Conservation (phyloP, 2,797 vertebrate species). For the Champsocephalus esox region DNA sequence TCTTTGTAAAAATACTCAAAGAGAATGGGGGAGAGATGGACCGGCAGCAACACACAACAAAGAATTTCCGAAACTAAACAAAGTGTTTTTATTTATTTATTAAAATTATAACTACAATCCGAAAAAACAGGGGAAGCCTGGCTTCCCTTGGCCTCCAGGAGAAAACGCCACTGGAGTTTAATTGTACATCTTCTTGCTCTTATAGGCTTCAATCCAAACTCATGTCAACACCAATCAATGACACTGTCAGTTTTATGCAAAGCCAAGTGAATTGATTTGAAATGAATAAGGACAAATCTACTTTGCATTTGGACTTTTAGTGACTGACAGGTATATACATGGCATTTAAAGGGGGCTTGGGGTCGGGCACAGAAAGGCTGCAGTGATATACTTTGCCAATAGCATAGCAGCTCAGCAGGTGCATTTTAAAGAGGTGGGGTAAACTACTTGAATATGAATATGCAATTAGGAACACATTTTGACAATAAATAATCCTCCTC, state of each 20-base stretch:
- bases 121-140: too few relatives aligned
- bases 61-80: too few relatives aligned
- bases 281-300: slow-evolving; percentile 18
- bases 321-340: slow-evolving; percentile 20
- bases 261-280: slow-evolving; percentile 33
- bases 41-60: too few relatives aligned
- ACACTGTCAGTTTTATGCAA: slow-evolving; percentile 19
- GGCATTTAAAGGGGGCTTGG: slow-evolving; percentile 17
- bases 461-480: background rate
- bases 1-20: too few relatives aligned
- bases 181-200: background rate
- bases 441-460: background rate
- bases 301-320: slow-evolving; percentile 2
- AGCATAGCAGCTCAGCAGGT: slow-evolving; percentile 31
- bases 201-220: background rate
- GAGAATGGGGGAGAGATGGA: too few relatives aligned
- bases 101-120: too few relatives aligned
- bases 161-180: too few relatives aligned
- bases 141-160: too few relatives aligned
- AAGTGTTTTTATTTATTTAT: too few relatives aligned
- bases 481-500: background rate
- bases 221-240: slow-evolving; percentile 9
- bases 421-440: background rate
- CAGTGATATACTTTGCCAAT: slow-evolving; percentile 1
- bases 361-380: background rate